Conservation (phyloP, 2,113 vertebrate genomes). For the Amia ocellicauda region DNA sequence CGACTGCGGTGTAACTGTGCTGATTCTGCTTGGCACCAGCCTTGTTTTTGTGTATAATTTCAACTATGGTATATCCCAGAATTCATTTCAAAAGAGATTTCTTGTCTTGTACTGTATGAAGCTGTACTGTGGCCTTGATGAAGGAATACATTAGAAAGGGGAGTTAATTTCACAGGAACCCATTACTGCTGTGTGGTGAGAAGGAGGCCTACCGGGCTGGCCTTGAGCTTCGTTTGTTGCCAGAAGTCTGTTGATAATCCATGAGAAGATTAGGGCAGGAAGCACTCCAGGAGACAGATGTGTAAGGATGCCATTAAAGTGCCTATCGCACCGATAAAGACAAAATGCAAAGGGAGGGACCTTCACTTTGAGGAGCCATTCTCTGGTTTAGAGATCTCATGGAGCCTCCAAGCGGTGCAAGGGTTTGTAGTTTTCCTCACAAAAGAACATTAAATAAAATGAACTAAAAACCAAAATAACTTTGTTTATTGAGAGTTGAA, state of each 20-base stretch:
- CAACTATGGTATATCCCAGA: no score
- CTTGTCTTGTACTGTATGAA: neutral
- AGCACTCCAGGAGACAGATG: slow-evolving; percentile 5
- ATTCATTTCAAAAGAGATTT: neutral
- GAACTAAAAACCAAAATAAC: neutral
- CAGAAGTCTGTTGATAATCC: slow-evolving; percentile 45
- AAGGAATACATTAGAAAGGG: neutral
- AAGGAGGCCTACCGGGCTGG: slow-evolving; percentile 49
- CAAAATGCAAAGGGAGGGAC: neutral
- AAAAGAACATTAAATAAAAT: no score
- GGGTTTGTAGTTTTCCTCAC: no score
- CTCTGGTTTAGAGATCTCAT: no score
- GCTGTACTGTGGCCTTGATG: neutral
- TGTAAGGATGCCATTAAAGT: neutral
- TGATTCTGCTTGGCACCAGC: no score
- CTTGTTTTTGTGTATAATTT: no score
- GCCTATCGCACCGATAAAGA: slow-evolving; percentile 50
- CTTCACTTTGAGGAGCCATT: no score
- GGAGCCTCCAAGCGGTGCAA: no score
- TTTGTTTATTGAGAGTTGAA: no score
- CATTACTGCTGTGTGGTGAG: slow-evolving; percentile 21
- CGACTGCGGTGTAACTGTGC: no score
- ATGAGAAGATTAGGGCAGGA: slow-evolving; percentile 30
- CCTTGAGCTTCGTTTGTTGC: slow-evolving; percentile 34
- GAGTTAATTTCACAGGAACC: neutral